Evolutionary conservation across 2,888 invertebrate species (phyloP).

Genomic region (Empis livida): DNA sequence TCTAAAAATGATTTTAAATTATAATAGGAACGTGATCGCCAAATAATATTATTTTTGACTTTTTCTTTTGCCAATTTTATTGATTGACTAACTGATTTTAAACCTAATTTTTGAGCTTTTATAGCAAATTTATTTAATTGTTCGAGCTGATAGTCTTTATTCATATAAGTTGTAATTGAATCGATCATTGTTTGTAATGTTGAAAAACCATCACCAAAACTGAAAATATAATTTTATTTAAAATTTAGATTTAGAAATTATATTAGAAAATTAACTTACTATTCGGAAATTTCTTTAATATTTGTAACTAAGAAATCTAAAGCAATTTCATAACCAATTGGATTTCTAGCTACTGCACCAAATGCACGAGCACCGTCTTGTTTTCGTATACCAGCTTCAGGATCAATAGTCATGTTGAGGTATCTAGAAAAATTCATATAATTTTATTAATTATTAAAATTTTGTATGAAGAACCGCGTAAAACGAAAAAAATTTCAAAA

Average conservation of each 20-base stretch:
- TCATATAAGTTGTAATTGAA: slow-evolving; percentile 40
- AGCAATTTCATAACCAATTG: slow-evolving; percentile 45
- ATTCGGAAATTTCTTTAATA: slow-evolving; percentile 33
- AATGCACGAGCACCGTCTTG: slow-evolving; percentile 49
- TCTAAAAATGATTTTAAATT: slow-evolving; percentile 30
- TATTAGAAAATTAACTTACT: no score
- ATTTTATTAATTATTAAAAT: no score
- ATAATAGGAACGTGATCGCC: slow-evolving; percentile 33
- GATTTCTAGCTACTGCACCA: slow-evolving; percentile 43
- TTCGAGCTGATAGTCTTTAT: slow-evolving; percentile 36
- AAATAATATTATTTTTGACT: slow-evolving; percentile 35
- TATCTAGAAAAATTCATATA: no score
- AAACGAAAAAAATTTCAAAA: no score
- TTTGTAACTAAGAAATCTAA: slow-evolving; percentile 41
- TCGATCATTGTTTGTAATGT: slow-evolving; percentile 41
- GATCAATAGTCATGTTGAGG: slow-evolving; percentile 38
- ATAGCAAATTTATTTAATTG: slow-evolving; percentile 28
- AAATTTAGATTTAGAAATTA: no score
- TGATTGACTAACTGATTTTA: slow-evolving; percentile 27
- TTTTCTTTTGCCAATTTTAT: slow-evolving; percentile 32
- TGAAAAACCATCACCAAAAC: slow-evolving; percentile 43
- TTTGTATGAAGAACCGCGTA: no score
- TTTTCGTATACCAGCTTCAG: slow-evolving; percentile 42
- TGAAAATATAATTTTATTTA: slow-evolving; percentile 16
- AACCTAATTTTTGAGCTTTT: slow-evolving; percentile 26